Conservation (phyloP, 2,113 vertebrate species). For the Hypanus sabinus region DNA sequence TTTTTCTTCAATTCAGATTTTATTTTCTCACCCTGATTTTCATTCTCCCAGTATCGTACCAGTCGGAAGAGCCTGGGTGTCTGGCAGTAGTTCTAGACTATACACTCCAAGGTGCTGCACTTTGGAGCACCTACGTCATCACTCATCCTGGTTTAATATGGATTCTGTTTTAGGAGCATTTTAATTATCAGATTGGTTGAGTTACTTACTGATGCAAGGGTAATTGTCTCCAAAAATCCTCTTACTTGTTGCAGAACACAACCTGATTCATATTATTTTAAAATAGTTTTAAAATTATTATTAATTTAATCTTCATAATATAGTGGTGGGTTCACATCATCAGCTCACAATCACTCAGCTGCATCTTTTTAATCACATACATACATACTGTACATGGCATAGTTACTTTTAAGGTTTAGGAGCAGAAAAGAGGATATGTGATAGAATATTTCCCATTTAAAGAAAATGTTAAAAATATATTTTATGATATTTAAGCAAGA, state of each 20-base stretch:
- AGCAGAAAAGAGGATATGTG: neutral
- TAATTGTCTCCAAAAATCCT: neutral
- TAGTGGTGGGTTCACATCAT: neutral
- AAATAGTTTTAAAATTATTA: neutral
- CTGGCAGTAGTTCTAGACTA: neutral
- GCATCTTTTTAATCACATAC: neutral
- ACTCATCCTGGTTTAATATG: neutral
- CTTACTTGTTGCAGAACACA: neutral
- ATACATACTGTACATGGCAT: neutral
- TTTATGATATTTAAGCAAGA: neutral
- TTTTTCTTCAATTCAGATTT: too few species aligned
- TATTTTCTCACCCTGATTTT: neutral
- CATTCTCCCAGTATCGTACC: too few species aligned
- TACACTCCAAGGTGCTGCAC: neutral
- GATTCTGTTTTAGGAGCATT: neutral
- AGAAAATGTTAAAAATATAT: conserved; percentile 10
- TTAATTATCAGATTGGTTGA: neutral
- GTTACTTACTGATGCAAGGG: neutral
- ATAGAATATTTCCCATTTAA: neutral
- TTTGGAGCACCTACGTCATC: too few species aligned
- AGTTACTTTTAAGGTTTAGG: neutral
- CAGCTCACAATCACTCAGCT: neutral
- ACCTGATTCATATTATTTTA: neutral
- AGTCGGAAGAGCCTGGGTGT: too few species aligned
- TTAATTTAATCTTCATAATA: neutral